Percentiles rank a stretch among this genome's conserved stretches.
These are phyloP conservation scores for Cyprinodon variegatus DNA, from an alignment of 2,113 vertebrate genomes.

Conservation along the genomic window DNA sequence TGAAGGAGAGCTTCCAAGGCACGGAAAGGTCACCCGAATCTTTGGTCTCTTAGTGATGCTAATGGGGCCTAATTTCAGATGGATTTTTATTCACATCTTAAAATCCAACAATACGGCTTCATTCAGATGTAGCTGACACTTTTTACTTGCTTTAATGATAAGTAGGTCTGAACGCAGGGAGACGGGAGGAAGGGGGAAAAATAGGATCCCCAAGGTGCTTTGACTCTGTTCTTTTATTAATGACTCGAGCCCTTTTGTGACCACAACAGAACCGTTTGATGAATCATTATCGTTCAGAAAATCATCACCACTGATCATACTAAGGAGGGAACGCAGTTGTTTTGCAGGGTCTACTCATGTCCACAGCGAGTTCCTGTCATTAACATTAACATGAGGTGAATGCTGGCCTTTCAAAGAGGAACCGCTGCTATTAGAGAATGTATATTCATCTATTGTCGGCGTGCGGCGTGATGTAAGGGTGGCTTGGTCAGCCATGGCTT, in stretches of 20 bases:
- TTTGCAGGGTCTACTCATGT: slow-evolving; percentile 59
- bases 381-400: slow-evolving; percentile 71
- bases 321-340: slow-evolving; percentile 69
- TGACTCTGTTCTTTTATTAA: slow-evolving; percentile 83
- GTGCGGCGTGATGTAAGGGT: slow-evolving; percentile 66
- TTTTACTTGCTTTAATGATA: slow-evolving; percentile 75
- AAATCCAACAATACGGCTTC: slow-evolving; percentile 69
- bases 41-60: slow-evolving; percentile 71
- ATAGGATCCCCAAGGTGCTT: slow-evolving; percentile 71
- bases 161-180: slow-evolving; percentile 63
- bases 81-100: slow-evolving; percentile 73
- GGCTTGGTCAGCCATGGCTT: too few species aligned
- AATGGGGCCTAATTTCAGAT: slow-evolving; percentile 76
- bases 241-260: slow-evolving; percentile 76
- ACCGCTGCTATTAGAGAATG: slow-evolving; percentile 41
- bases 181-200: slow-evolving; percentile 4
- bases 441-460: slow-evolving; percentile 49
- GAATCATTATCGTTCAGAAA: slow-evolving; percentile 75
- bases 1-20: slow-evolving; percentile 46
- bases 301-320: slow-evolving; percentile 73
- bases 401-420: slow-evolving; percentile 50
- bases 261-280: slow-evolving; percentile 69
- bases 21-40: slow-evolving; percentile 59
- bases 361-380: slow-evolving; percentile 74
- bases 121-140: slow-evolving; percentile 71